Evolutionary conservation across 1,140 invertebrate species (phyloP).

Genomic region (Aphaenogaster floridana): DNA sequence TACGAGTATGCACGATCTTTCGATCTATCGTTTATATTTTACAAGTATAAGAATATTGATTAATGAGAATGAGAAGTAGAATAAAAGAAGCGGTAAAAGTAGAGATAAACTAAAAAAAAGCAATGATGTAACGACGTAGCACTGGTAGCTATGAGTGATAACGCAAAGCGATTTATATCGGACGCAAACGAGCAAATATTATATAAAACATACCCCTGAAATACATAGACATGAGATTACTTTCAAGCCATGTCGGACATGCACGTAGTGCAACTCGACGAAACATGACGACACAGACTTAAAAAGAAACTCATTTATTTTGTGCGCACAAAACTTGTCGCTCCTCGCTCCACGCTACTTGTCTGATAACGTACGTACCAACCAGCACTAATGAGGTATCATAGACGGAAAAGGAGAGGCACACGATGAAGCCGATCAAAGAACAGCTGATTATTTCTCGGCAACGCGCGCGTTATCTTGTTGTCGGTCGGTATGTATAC

Average conservation of each 20-base stretch:
- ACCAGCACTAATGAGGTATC: not conserved
- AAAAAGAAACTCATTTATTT: not conserved
- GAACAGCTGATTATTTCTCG: too few relatives aligned
- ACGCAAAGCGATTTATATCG: too few relatives aligned
- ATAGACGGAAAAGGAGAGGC: not conserved
- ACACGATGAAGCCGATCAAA: too few relatives aligned
- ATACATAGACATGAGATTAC: constrained; percentile 87
- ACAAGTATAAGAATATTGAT: not conserved
- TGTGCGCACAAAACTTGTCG: not conserved
- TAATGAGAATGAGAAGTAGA: too few relatives aligned
- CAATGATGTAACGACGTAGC: not conserved
- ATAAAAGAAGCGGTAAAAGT: too few relatives aligned
- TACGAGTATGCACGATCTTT: not conserved
- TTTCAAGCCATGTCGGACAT: constrained; percentile 79
- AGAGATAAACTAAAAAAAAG: too few relatives aligned
- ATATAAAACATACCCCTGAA: constrained; percentile 87
- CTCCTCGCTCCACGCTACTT: constrained; percentile 44
- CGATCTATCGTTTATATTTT: not conserved
- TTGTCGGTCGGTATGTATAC: too few relatives aligned
- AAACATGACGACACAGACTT: constrained; percentile 66
- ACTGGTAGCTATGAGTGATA: not conserved
- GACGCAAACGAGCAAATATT: not conserved
- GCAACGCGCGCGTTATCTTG: too few relatives aligned
- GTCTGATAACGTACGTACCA: constrained; percentile 28
- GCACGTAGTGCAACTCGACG: constrained; percentile 72